Conservation (phyloP, 2,797 vertebrate species). For the Spinibarbus caldwelli region DNA sequence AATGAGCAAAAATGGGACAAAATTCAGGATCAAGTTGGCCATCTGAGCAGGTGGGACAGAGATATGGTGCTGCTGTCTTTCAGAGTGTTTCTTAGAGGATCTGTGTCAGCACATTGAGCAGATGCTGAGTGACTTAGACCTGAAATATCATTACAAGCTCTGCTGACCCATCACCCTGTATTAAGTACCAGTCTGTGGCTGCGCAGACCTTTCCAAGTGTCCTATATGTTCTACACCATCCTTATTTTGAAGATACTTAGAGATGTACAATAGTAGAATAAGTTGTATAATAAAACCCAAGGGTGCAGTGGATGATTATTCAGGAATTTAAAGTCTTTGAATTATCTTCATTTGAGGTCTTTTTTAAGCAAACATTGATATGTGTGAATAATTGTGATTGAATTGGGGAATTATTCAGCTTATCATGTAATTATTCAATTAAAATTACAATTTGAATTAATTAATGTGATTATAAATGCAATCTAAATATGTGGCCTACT, state of each 20-base stretch:
- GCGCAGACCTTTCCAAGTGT: conserved; percentile 35
- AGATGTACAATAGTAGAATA: neutral
- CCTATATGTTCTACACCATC: neutral
- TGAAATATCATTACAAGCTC: conserved; percentile 53
- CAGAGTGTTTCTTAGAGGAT: conserved; percentile 36
- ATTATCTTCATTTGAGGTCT: neutral
- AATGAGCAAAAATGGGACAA: neutral
- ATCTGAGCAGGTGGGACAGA: neutral
- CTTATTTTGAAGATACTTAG: neutral
- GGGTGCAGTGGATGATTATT: neutral
- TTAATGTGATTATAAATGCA: neutral
- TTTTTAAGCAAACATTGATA: neutral
- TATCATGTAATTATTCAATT: neutral
- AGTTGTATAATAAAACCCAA: neutral
- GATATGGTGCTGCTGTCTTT: conserved; percentile 8
- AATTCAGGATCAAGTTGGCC: neutral
- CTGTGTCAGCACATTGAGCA: conserved; percentile 43
- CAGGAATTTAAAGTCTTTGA: neutral
- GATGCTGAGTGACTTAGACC: conserved; percentile 46
- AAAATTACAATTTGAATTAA: neutral
- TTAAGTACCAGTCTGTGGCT: conserved; percentile 34
- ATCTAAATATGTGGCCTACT: neutral
- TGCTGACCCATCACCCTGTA: conserved; percentile 18
- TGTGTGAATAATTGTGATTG: neutral
- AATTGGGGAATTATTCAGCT: neutral